These are phyloP conservation scores for Antheraea yamamai DNA, from an alignment of 2,888 invertebrate genomes.

Conservation along the genomic window DNA sequence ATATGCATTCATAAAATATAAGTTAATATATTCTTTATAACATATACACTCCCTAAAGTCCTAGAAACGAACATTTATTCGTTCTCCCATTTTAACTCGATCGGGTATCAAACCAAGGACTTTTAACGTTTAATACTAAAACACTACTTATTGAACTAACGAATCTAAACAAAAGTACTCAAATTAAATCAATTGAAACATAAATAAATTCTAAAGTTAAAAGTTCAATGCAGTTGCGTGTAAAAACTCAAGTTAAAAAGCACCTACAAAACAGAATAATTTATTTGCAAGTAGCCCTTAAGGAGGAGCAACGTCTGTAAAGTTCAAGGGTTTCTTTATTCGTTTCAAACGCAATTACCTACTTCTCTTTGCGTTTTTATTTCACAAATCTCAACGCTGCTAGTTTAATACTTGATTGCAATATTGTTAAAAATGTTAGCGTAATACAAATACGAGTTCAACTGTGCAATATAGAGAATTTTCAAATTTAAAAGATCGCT, in stretches of 20 bases:
- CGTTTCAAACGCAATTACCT: conserved; percentile 40
- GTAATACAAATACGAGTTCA: not conserved
- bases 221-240: conserved; percentile 17
- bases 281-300: conserved; percentile 25
- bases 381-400: conserved; percentile 26
- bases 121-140: not conserved
- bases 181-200: not conserved
- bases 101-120: not conserved
- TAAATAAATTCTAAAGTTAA: not conserved
- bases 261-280: conserved; percentile 27
- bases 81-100: not conserved
- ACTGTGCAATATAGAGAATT: not conserved
- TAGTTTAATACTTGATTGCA: conserved; percentile 22
- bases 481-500: not conserved
- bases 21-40: no score
- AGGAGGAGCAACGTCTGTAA: conserved; percentile 39
- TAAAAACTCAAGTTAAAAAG: conserved; percentile 18
- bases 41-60: not conserved
- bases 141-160: not conserved
- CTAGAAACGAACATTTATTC: not conserved
- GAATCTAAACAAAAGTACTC: not conserved
- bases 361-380: conserved; percentile 26
- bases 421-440: conserved; percentile 19
- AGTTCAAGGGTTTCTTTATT: conserved; percentile 42
- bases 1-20: no score